Evolutionary conservation across 2,113 vertebrate genomes (phyloP), one percentile per base, ranked within the genome.

Genomic region (Oncorhynchus gorbuscha): DNA sequence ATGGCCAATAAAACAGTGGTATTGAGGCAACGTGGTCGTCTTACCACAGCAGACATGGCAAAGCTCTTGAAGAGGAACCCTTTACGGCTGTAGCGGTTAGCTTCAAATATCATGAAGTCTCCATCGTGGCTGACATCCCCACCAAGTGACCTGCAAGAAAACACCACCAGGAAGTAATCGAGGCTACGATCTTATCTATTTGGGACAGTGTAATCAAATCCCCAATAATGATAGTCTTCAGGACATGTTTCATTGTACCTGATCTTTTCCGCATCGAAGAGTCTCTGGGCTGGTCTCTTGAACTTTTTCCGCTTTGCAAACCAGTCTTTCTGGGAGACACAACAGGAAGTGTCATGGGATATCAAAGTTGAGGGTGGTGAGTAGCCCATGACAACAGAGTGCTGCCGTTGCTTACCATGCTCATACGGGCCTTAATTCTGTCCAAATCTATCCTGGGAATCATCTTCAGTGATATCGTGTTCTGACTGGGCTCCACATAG

Each of bases 1-100:
- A n/a, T 11, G 39, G 39, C 11, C 11, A 22, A 22, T 20, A 24
- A 62, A 45, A 45, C 39, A 45, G 59, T 62, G n/a, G 59, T 62
- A 62, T n/a, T n/a, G 59, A 62, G 7, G 8, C 5, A 16, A 62
- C 16, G 22, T 22, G n/a, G 65, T 35, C 5, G 11, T 9, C 96
- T 95, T 85, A 99, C 97, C 95, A 98, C 97, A 0, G 97, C 97
- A 0, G 96, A 97, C 97, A 98, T 99, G 71, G 97, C 97, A 1
- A 99, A 99, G 88, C 96, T 98, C 93, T 99, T 99, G 83, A 98
- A 99, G n/a, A 99, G 92, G 85, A 99, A 99, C 0, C 97, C 97
- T 80, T 99, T 99, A 1, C 97, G 93, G 76, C 97, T 99, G 89
- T 99, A 99, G 0, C 97, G 96, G 81, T 99, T 99, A 26, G 93